phyloP scores from a whole-genome alignment of 2,888 invertebrate genomes.

The Diarsia dahlii region DNA sequence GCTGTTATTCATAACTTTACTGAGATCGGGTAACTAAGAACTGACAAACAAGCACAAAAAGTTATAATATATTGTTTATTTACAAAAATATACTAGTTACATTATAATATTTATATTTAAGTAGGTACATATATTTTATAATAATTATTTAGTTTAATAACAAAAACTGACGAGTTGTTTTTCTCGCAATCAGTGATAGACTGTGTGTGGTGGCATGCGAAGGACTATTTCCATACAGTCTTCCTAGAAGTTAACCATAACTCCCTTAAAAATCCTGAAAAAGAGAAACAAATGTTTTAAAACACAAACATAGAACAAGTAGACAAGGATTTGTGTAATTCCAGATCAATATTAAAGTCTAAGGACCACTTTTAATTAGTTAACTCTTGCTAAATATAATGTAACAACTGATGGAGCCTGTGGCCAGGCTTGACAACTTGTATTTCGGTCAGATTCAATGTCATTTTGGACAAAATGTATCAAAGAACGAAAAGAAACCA shows the following conservation, averaged over 20 bases:
- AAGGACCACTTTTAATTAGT: not conserved
- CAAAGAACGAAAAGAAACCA: not conserved
- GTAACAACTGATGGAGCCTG: not conserved
- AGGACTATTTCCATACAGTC: constrained; percentile 12
- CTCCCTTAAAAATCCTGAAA: constrained; percentile 16
- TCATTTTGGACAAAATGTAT: not conserved
- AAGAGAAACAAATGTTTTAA: not conserved
- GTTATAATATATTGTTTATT: constrained; percentile 28
- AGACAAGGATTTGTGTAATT: not conserved
- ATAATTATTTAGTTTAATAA: constrained; percentile 30
- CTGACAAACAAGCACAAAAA: not conserved
- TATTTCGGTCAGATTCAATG: not conserved
- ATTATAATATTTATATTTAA: constrained; percentile 22
- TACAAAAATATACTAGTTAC: constrained; percentile 42
- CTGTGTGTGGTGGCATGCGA: not conserved
- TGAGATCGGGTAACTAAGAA: not conserved
- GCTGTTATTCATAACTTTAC: not conserved
- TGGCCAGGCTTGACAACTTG: too few species aligned
- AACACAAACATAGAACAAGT: not conserved
- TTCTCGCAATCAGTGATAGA: too few species aligned
- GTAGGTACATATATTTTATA: constrained; percentile 13
- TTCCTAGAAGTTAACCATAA: not conserved
- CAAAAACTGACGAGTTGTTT: constrained; percentile 1
- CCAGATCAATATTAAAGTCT: not conserved
- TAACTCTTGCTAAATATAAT: not conserved